Base-by-base conservation (phyloP, 1,140 invertebrate species). In the Drosophila nebulosa region DNA sequence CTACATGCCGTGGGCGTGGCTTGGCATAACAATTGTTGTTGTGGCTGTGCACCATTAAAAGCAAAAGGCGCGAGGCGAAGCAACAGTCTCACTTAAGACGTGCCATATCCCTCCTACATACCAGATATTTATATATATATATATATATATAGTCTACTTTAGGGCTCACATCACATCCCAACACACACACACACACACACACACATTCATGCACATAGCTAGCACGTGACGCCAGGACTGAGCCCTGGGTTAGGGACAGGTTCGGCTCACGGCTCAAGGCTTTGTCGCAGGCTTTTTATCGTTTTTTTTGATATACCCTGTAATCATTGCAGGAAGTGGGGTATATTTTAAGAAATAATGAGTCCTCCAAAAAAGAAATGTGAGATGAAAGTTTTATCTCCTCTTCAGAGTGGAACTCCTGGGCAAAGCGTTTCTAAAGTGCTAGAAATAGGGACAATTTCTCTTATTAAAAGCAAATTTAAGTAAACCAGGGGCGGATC, bases 51-150 rank as follows among this genome's bases (percentile, higher is more conserved):
- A 32, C 64, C 73, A 83, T 81, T 74, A 79, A 79, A 79, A 60
- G 77, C 80, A 79, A 74, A 79, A 78, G 80, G 80, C 80, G 80
- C 80, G 65, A 67, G 35, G 69, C 64, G 80, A 81, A 86, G 80
- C 80, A 85, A 85, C 81, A 86, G 83, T 81, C 74, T 53, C 39
- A 75, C 75, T 60, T 70, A 75, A 81, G 80, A 79, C 76, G 80
- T 84, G 79, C 75, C 75, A 76, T 58, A 51, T 46, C 67, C 24
- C 22, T 14, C 24, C 32, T 55, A 52, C 35, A 42, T 32, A 35
- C 52, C 7, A 53, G 12, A 57, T 27, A 27, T 22, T 10, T 1
- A 16, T 6, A 18, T 56, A 74, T 81, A 78, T 77, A 36, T 69
- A 32, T 32, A n/a, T 32, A 10, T 32, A 32, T 81, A 64, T 78